These are phyloP conservation scores for Hippocampus abdominalis DNA, from an alignment of 2,113 vertebrate genomes.

Conservation along the genomic window DNA sequence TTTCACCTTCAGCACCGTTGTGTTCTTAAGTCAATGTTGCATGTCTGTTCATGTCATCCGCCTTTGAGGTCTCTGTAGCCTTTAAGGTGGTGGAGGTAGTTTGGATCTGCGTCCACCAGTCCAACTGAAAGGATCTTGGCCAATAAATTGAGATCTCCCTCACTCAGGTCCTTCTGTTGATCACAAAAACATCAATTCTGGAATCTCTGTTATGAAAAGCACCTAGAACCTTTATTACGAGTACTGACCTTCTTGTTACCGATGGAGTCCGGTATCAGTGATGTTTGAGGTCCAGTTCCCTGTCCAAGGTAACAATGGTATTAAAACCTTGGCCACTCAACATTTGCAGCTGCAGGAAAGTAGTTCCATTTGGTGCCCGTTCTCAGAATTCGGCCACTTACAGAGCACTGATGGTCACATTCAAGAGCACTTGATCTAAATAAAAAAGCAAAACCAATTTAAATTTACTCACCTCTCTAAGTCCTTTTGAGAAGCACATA, in stretches of 20 bases:
- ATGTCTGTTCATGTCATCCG: slow-evolving; percentile 32
- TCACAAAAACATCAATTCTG: slow-evolving; percentile 3
- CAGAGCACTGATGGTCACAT: not conserved
- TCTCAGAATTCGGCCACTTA: not conserved
- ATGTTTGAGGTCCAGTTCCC: slow-evolving; percentile 37
- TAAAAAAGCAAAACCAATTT: not conserved
- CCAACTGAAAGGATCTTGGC: slow-evolving; percentile 69
- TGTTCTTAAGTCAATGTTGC: slow-evolving; percentile 2
- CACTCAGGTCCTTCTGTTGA: slow-evolving; percentile 61
- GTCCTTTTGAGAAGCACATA: slow-evolving; percentile 59
- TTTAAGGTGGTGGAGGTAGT: slow-evolving; percentile 74
- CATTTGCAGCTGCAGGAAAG: not conserved
- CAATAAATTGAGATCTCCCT: slow-evolving; percentile 66
- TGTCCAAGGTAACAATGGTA: slow-evolving; percentile 24
- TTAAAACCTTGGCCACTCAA: not conserved
- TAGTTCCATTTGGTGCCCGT: not conserved
- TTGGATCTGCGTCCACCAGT: slow-evolving; percentile 74
- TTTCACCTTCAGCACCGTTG: slow-evolving; percentile 9
- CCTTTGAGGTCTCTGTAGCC: slow-evolving; percentile 63
- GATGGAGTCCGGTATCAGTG: slow-evolving; percentile 27
- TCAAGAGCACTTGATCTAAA: not conserved
- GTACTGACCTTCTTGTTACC: slow-evolving; percentile 52
- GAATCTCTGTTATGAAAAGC: not conserved
- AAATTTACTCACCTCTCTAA: slow-evolving; percentile 52
- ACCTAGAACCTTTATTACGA: not conserved